phyloP scores from a whole-genome alignment of 2,797 vertebrate genomes.

The Sciurus vulgaris region DNA sequence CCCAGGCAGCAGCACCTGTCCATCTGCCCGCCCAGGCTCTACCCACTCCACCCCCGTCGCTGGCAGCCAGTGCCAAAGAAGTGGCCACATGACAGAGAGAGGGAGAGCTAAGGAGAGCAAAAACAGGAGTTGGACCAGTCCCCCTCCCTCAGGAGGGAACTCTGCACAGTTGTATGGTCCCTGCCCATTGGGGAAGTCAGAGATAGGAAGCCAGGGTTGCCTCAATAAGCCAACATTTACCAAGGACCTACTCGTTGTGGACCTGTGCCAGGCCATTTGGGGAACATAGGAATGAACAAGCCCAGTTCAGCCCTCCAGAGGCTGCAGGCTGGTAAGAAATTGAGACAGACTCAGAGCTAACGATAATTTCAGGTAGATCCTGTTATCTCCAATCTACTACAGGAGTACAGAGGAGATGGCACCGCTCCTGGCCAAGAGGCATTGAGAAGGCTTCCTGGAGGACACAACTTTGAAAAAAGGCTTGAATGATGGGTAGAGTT shows the following conservation, averaged over 20 bases:
- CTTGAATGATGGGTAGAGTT: background rate
- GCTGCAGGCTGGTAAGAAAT: background rate
- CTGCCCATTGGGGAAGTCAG: background rate
- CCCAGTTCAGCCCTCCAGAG: background rate
- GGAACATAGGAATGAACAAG: background rate
- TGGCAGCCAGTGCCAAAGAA: constrained; percentile 6
- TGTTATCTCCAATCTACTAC: background rate
- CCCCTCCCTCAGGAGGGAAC: background rate
- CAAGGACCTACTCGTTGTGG: background rate
- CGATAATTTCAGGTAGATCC: background rate
- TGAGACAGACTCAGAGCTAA: background rate
- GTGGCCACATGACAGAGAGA: background rate
- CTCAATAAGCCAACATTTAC: background rate
- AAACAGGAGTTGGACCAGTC: background rate
- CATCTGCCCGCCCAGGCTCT: fast-evolving
- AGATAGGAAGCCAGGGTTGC: background rate
- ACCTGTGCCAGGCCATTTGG: background rate
- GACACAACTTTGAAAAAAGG: background rate
- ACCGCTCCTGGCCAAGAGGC: background rate
- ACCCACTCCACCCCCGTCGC: background rate
- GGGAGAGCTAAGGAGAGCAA: background rate
- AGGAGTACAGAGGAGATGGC: background rate
- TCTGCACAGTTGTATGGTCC: background rate
- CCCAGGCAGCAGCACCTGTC: background rate
- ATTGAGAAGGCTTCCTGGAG: background rate